phyloP scores from a whole-genome alignment of 2,888 invertebrate species.

The Tipula confusa region DNA sequence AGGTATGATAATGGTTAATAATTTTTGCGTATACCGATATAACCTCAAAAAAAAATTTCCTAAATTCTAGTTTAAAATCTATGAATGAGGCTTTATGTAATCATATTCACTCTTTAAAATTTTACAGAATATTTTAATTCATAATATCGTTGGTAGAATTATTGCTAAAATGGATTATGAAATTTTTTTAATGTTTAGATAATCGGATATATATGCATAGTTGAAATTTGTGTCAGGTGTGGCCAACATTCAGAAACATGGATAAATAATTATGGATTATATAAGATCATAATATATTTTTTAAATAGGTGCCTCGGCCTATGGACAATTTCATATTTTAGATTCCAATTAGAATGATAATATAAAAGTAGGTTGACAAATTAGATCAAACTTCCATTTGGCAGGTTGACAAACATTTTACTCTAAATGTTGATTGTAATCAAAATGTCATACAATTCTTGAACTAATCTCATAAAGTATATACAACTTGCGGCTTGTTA shows the following conservation, averaged over 20 bases:
- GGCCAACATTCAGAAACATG: not conserved
- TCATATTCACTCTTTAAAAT: not conserved
- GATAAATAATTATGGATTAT: not conserved
- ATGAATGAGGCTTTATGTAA: not conserved
- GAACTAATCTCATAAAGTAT: too few relatives aligned
- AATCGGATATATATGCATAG: not conserved
- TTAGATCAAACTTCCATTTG: not conserved
- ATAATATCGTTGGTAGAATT: not conserved
- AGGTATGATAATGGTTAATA: slow-evolving; percentile 54
- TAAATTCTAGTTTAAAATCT: not conserved
- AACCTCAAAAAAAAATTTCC: not conserved
- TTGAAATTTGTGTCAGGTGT: not conserved
- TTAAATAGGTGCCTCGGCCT: not conserved
- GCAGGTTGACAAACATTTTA: not conserved
- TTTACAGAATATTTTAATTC: not conserved
- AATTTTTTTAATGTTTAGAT: not conserved
- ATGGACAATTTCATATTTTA: not conserved
- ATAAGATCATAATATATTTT: not conserved
- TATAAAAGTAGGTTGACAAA: not conserved
- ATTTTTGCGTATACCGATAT: not conserved
- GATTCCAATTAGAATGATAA: not conserved
- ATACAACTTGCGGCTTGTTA: too few relatives aligned
- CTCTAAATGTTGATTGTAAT: not conserved
- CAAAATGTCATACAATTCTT: too few relatives aligned
- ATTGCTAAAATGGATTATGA: not conserved